Percentiles rank a stretch among this genome's conserved stretches.
These are phyloP conservation scores for Scaptomyza hsui DNA, from an alignment of 1,140 invertebrate genomes.

Conservation along the genomic window DNA sequence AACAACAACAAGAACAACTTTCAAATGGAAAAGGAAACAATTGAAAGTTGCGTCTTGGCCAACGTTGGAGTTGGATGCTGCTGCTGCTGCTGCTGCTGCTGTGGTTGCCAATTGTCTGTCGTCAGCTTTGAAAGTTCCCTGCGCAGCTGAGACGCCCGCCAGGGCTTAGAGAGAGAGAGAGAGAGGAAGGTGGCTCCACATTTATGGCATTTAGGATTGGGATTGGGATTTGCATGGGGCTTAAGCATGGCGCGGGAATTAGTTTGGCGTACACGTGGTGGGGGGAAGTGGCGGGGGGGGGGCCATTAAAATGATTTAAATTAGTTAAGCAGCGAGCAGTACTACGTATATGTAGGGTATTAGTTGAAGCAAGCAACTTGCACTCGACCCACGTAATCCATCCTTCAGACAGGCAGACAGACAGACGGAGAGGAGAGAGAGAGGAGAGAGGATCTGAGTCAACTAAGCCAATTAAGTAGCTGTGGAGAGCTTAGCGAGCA, in stretches of 20 bases:
- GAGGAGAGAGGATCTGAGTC: slow-evolving; percentile 1
- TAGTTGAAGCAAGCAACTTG: background rate
- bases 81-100: slow-evolving; percentile 22
- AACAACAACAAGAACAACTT: slow-evolving; percentile 39
- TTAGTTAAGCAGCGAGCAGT: slow-evolving; percentile 37
- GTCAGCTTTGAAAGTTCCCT: slow-evolving; percentile 11
- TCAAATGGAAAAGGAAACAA: slow-evolving; percentile 57
- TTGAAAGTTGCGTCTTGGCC: slow-evolving; percentile 63
- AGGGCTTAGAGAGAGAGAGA: too few species aligned
- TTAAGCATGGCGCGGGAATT: slow-evolving; percentile 62
- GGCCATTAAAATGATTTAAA: slow-evolving; percentile 77
- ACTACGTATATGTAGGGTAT: slow-evolving; percentile 10
- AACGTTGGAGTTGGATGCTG: background rate
- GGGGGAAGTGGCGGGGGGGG: too few species aligned
- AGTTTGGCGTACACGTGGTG: slow-evolving; percentile 44
- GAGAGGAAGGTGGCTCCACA: slow-evolving; percentile 46
- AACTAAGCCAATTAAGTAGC: slow-evolving; percentile 20
- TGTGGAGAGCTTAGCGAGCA: slow-evolving; percentile 4
- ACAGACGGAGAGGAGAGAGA: too few species aligned
- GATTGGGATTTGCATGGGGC: slow-evolving; percentile 58
- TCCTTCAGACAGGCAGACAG: background rate
- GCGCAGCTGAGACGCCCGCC: slow-evolving; percentile 27
- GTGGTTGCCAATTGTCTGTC: slow-evolving; percentile 57
- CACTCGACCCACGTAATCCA: background rate
- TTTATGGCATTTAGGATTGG: slow-evolving; percentile 77